These are phyloP conservation scores for Hecatera dysodea DNA, from an alignment of 2,888 invertebrate species.

Conservation along the genomic window DNA sequence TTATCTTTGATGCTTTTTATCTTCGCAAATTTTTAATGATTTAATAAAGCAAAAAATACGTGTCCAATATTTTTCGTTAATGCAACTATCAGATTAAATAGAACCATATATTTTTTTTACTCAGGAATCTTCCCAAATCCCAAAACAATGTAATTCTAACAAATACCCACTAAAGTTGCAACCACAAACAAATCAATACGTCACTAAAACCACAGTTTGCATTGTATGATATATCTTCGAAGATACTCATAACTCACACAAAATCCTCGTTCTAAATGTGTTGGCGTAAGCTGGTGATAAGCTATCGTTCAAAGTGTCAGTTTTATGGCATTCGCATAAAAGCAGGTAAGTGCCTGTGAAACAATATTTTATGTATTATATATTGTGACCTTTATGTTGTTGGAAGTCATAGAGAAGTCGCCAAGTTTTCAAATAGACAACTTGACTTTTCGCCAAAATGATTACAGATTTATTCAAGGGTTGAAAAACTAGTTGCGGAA, in stretches of 20 bases:
- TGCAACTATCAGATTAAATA: no score
- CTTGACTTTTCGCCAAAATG: not conserved
- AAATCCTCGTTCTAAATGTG: conserved; percentile 16
- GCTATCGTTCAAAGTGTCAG: conserved; percentile 17
- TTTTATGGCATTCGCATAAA: conserved; percentile 48
- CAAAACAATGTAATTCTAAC: not conserved
- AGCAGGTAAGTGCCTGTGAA: conserved; percentile 37
- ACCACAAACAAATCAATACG: conserved; percentile 17
- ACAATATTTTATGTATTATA: conserved; percentile 37
- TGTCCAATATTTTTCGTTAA: no score
- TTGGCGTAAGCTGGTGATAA: conserved; percentile 28
- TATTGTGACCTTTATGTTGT: conserved; percentile 18
- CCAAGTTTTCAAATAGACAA: not conserved
- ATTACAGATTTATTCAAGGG: no score
- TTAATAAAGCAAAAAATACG: no score
- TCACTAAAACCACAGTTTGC: conserved; percentile 29
- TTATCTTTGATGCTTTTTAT: no score
- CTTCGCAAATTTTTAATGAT: no score
- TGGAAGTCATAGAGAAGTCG: not conserved
- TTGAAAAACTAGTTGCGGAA: no score
- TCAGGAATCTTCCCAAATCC: no score
- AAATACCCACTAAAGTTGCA: conserved; percentile 16
- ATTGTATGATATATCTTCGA: conserved; percentile 12
- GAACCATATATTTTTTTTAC: no score
- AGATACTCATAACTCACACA: conserved; percentile 17